A percentile compares a stretch with the other conserved stretches of the same genome.
phyloP scores from a whole-genome alignment of 2,797 vertebrate species.

The Anolis apletophallus region DNA sequence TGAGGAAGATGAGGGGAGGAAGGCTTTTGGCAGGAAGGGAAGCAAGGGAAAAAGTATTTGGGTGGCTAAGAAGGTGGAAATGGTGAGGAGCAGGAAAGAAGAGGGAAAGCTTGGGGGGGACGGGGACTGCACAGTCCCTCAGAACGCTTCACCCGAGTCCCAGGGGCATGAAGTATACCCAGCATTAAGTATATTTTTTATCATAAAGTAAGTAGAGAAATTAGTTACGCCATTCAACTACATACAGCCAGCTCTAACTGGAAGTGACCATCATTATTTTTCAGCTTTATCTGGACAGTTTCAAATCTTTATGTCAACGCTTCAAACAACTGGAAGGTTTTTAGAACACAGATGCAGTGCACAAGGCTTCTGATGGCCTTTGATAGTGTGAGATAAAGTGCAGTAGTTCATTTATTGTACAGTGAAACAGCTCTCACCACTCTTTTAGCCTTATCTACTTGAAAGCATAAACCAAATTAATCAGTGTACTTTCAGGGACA shows the following conservation, averaged over 20 bases:
- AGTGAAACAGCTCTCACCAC: conserved; percentile 58
- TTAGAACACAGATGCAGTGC: conserved; percentile 45
- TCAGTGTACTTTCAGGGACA: conserved; percentile 4
- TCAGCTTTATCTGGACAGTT: conserved; percentile 61
- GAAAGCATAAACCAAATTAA: conserved; percentile 52
- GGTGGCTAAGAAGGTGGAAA: too few relatives aligned
- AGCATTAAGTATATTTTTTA: conserved; percentile 12
- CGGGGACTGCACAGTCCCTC: too few relatives aligned
- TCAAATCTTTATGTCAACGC: conserved; percentile 48
- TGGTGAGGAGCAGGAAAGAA: too few relatives aligned
- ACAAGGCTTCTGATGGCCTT: conserved; percentile 30
- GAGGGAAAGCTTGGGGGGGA: too few relatives aligned
- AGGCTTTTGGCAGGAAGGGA: too few relatives aligned
- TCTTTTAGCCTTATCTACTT: conserved; percentile 6
- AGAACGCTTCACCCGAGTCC: too few relatives aligned
- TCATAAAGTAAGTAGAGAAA: conserved; percentile 65
- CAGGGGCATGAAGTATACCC: too few relatives aligned
- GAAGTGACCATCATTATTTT: conserved; percentile 20
- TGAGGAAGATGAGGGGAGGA: too few relatives aligned
- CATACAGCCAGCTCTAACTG: conserved; percentile 50
- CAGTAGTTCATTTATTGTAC: conserved; percentile 27
- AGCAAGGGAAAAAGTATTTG: too few relatives aligned
- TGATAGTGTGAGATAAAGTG: conserved; percentile 27
- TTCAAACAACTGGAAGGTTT: conserved; percentile 48
- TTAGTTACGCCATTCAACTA: conserved; percentile 57